phyloP scores from a whole-genome alignment of 2,888 invertebrate genomes.

The Dynastes maya region DNA sequence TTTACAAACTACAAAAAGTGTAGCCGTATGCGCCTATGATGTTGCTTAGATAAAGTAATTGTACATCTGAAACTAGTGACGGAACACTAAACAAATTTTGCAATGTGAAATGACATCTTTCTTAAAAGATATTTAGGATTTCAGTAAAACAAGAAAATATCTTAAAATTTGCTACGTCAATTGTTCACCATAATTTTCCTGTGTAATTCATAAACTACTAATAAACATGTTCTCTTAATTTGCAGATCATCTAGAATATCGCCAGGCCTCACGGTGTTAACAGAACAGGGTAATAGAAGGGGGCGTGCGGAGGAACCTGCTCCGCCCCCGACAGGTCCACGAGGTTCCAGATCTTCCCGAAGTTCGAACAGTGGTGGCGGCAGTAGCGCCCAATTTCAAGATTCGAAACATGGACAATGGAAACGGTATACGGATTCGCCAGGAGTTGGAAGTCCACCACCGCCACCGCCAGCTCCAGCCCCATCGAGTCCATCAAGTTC shows the following conservation, averaged over 20 bases:
- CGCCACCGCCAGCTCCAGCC: slow-evolving; percentile 72
- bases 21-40: no score
- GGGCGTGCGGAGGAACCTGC: slow-evolving; percentile 72
- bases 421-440: slow-evolving; percentile 79
- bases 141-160: no score
- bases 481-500: slow-evolving; percentile 68
- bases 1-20: no score
- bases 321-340: slow-evolving; percentile 70
- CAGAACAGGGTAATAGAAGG: slow-evolving; percentile 74
- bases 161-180: no score
- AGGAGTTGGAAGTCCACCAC: slow-evolving; percentile 76
- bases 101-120: no score
- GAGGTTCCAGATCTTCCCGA: slow-evolving; percentile 63
- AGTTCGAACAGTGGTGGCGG: slow-evolving; percentile 60
- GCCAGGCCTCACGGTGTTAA: slow-evolving; percentile 73
- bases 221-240: not conserved
- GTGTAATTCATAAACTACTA: no score
- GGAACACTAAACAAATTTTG: no score
- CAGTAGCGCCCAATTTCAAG: slow-evolving; percentile 61
- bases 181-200: no score
- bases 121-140: no score
- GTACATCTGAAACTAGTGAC: no score
- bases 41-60: no score
- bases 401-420: slow-evolving; percentile 72
- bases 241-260: slow-evolving; percentile 62